phyloP scores from a whole-genome alignment of 2,888 invertebrate species.

The Troilus luridus region DNA sequence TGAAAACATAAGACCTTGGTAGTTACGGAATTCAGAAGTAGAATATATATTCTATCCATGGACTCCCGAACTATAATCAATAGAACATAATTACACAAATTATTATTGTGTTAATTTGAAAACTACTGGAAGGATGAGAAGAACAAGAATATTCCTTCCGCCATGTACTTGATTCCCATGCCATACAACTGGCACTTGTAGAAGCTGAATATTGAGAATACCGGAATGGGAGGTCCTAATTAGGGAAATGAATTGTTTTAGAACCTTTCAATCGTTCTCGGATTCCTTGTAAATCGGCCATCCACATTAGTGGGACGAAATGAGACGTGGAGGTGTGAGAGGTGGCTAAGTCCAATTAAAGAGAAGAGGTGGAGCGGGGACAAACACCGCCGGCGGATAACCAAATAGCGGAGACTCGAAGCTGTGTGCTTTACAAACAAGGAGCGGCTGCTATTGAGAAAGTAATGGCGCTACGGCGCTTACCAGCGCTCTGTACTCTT shows the following conservation, averaged over 20 bases:
- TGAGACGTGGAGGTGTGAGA: constrained; percentile 21
- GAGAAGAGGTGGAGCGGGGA: not conserved
- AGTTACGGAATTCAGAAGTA: too few relatives aligned
- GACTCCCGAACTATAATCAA: too few relatives aligned
- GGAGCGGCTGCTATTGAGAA: constrained; percentile 30
- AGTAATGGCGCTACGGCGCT: not conserved
- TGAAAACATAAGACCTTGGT: too few relatives aligned
- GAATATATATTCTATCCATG: too few relatives aligned
- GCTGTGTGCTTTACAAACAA: constrained; percentile 38
- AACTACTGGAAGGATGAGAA: too few relatives aligned
- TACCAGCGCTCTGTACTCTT: not conserved
- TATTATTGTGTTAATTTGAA: too few relatives aligned
- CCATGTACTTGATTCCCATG: not conserved
- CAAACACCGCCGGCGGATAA: constrained; percentile 15
- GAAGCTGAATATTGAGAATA: too few relatives aligned
- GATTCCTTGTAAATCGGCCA: not conserved
- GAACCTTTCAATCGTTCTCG: not conserved
- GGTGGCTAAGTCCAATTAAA: constrained; percentile 38
- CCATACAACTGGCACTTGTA: too few relatives aligned
- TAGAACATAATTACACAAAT: too few relatives aligned
- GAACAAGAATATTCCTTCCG: too few relatives aligned
- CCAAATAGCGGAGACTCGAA: constrained; percentile 30
- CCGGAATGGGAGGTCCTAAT: too few relatives aligned
- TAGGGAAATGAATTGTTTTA: not conserved
- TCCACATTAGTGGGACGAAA: constrained; percentile 9